Evolutionary conservation across 2,113 vertebrate genomes (phyloP).

Genomic region (Nothocercus julius): DNA sequence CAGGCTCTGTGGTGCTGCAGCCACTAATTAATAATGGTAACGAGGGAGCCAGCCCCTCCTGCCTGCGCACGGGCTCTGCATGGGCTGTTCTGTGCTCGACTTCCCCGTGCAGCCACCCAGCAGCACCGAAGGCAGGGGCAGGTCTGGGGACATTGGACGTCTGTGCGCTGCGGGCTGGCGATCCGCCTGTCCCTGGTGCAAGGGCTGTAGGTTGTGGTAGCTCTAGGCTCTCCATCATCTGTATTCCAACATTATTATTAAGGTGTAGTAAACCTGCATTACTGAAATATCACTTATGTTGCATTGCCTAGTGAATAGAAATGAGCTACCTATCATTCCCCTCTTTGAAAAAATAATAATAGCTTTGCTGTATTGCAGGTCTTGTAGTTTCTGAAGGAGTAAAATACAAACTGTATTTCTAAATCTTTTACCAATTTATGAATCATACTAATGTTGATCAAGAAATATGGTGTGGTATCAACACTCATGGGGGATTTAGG

Average conservation of each 20-base stretch:
- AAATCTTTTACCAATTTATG: background rate
- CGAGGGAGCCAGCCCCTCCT: background rate
- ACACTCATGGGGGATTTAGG: background rate
- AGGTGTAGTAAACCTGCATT: rapidly evolving
- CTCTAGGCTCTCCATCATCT: background rate
- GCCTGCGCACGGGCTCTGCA: rapidly evolving
- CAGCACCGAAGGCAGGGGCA: background rate
- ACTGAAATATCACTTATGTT: background rate
- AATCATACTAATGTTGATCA: background rate
- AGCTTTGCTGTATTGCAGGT: background rate
- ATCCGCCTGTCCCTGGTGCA: background rate
- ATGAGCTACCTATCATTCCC: background rate
- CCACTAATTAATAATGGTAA: rapidly evolving
- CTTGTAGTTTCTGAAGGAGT: background rate
- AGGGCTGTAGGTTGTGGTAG: background rate
- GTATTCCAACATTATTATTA: background rate
- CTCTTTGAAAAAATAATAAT: background rate
- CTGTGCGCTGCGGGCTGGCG: background rate
- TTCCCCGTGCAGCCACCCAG: rapidly evolving
- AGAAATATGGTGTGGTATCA: background rate
- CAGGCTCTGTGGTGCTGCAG: rapidly evolving
- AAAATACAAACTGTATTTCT: background rate
- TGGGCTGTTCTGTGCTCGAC: background rate
- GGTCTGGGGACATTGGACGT: background rate
- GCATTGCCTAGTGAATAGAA: background rate